These are phyloP conservation scores for Calypte anna DNA, from an alignment of 2,113 vertebrate genomes.

Conservation along the genomic window DNA sequence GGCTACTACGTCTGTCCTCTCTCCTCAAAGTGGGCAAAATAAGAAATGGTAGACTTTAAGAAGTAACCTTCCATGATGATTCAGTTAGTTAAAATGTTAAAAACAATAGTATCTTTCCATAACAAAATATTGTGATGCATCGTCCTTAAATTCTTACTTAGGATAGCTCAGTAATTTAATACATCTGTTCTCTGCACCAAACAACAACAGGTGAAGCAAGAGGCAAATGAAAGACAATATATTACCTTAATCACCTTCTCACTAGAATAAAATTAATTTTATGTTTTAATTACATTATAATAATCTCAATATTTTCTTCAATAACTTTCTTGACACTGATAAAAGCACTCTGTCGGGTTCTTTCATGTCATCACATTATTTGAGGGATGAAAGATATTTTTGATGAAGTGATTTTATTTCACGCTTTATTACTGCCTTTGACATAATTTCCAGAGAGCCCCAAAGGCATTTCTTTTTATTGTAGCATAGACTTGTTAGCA, in stretches of 20 bases:
- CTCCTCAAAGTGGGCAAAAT: neutral
- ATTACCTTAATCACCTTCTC: neutral
- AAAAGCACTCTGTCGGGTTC: neutral
- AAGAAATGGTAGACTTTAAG: neutral
- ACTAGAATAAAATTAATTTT: neutral
- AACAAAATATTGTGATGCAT: neutral
- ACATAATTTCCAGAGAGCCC: slow-evolving; percentile 41
- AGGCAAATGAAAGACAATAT: neutral
- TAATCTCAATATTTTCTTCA: neutral
- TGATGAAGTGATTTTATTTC: slow-evolving; percentile 43
- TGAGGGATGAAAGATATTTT: neutral
- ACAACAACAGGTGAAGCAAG: neutral
- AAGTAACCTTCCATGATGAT: neutral
- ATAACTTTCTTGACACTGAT: neutral
- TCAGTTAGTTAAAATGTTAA: neutral
- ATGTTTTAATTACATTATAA: neutral
- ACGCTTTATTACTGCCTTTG: slow-evolving; percentile 46
- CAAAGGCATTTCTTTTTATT: slow-evolving; percentile 16
- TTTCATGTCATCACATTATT: slow-evolving; percentile 10
- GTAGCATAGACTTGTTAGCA: slow-evolving; percentile 37
- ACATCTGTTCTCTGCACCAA: neutral
- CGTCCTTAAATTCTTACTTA: neutral
- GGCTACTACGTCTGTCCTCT: neutral
- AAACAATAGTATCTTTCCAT: neutral
- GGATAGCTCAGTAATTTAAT: neutral